phyloP scores from a whole-genome alignment of 2,797 vertebrate genomes.

The Huso huso region DNA sequence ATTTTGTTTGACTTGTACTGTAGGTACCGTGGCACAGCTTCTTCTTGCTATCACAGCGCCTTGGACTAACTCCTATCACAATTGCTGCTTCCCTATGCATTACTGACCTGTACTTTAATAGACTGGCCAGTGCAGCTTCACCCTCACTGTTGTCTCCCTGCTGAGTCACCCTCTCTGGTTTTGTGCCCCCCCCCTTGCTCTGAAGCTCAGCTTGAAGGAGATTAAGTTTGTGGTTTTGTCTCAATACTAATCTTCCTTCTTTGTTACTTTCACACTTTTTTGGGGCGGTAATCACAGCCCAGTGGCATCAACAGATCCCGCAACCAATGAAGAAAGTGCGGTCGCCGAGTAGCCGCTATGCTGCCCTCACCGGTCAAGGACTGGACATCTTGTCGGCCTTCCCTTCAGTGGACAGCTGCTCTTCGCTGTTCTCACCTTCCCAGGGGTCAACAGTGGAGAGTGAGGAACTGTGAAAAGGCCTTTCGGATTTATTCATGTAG shows the following conservation, averaged over 20 bases:
- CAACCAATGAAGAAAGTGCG: constrained; percentile 66
- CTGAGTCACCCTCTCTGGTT: neutral
- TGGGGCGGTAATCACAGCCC: constrained; percentile 59
- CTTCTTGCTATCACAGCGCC: neutral
- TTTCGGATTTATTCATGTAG: neutral
- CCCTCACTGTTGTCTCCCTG: constrained; percentile 2
- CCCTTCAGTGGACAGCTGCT: constrained; percentile 57
- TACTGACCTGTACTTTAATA: constrained; percentile 5
- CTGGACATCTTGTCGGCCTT: constrained; percentile 76
- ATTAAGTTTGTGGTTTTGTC: neutral
- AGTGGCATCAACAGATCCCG: constrained; percentile 88
- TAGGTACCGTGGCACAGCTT: neutral
- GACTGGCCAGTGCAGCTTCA: neutral
- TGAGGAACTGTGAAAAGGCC: constrained; percentile 75
- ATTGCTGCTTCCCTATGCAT: neutral
- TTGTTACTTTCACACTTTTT: constrained; percentile 1
- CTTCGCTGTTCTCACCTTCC: constrained; percentile 60
- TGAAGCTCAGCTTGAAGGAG: neutral
- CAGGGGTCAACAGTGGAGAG: constrained; percentile 71
- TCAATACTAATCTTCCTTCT: neutral
- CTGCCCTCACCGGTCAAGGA: constrained; percentile 74
- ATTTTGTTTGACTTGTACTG: neutral
- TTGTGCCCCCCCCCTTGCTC: neutral
- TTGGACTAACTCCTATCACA: constrained; percentile 10
- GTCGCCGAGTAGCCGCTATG: constrained; percentile 64